Conservation (phyloP, 1,140 invertebrate genomes). For the Pemphigus obesinymphae region DNA sequence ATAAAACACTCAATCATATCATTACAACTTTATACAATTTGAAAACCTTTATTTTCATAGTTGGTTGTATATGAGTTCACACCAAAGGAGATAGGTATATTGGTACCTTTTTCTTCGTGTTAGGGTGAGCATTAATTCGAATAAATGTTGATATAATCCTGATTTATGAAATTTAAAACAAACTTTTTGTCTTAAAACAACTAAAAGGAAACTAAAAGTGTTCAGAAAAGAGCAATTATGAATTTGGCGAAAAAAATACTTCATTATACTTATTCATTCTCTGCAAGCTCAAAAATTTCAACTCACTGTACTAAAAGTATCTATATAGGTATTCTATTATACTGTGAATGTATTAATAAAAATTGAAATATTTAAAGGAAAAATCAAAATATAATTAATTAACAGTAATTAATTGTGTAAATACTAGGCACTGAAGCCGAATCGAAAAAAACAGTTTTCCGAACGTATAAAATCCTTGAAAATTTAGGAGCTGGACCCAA, state of each 20-base stretch:
- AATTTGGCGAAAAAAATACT: not conserved
- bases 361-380: not conserved
- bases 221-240: not conserved
- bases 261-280: too few relatives aligned
- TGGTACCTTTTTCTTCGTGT: not conserved
- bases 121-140: not conserved
- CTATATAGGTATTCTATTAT: too few relatives aligned
- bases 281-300: not conserved
- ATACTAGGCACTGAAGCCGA: too few relatives aligned
- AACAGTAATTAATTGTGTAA: too few relatives aligned
- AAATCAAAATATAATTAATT: too few relatives aligned
- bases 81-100: not conserved
- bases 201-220: not conserved
- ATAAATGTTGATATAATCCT: not conserved
- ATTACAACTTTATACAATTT: not conserved
- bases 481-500: too few relatives aligned
- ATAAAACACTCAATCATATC: not conserved
- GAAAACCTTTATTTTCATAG: not conserved
- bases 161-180: conserved; percentile 8
- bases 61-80: too few relatives aligned
- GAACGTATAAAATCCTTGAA: too few relatives aligned
- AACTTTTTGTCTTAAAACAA: conserved; percentile 3
- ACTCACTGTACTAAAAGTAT: not conserved
- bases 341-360: not conserved
- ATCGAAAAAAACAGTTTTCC: too few relatives aligned